Evolutionary conservation across 2,797 vertebrate species (phyloP).

Genomic region (Lophius americanus): DNA sequence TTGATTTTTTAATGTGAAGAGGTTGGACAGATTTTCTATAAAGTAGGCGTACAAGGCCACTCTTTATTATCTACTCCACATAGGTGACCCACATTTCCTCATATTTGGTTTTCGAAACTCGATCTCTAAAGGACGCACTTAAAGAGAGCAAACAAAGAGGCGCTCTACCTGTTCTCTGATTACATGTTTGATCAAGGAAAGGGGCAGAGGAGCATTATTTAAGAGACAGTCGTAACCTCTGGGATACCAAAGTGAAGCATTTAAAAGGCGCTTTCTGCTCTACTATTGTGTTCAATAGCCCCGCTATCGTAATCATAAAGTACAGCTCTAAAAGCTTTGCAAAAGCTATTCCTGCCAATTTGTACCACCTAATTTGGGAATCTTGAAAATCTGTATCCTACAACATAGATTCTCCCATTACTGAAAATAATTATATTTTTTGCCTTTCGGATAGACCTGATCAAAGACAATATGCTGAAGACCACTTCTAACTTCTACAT

Average conservation of each 20-base stretch:
- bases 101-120: neutral
- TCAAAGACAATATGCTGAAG: too few species aligned
- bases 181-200: neutral
- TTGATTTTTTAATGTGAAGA: constrained; percentile 39
- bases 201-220: neutral
- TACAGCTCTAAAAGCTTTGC: neutral
- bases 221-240: neutral
- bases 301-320: constrained; percentile 2
- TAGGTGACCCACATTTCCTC: neutral
- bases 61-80: neutral
- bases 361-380: too few species aligned
- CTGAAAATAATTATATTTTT: too few species aligned
- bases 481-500: too few species aligned
- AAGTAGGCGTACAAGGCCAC: constrained; percentile 9
- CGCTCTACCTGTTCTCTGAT: neutral
- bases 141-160: neutral
- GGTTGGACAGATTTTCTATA: constrained; percentile 24
- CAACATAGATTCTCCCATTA: too few species aligned
- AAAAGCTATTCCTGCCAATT: too few species aligned
- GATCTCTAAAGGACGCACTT: constrained; percentile 10
- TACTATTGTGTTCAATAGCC: neutral
- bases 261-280: too few species aligned
- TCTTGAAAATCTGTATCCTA: too few species aligned
- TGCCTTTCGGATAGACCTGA: too few species aligned
- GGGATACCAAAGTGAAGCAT: neutral